A percentile compares a stretch with the other conserved stretches of the same genome.
These are phyloP conservation scores for Rhingia campestris DNA, from an alignment of 2,888 invertebrate genomes.

Conservation along the genomic window DNA sequence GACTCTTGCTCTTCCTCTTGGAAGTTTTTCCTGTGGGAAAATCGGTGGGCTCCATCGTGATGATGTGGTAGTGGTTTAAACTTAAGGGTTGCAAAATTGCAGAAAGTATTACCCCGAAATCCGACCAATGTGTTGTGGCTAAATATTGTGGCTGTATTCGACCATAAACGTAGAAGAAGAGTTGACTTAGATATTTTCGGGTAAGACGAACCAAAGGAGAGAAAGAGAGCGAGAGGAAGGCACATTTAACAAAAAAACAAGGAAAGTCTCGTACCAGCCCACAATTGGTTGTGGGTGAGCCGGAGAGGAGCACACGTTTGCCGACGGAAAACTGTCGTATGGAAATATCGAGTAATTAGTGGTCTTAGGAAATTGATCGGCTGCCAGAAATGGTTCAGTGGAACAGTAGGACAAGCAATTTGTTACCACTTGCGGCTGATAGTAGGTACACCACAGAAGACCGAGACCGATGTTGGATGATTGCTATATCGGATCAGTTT, in stretches of 20 bases:
- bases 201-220: not conserved
- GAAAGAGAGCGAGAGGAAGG: constrained; percentile 22
- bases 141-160: constrained; percentile 77
- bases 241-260: constrained; percentile 16
- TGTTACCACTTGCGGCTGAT: not conserved
- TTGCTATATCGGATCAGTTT: too few species aligned
- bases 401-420: not conserved
- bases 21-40: constrained; percentile 72
- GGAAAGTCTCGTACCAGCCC: constrained; percentile 69
- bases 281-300: constrained; percentile 52
- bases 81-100: constrained; percentile 74
- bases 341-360: constrained; percentile 22
- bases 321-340: constrained; percentile 57
- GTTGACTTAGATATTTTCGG: constrained; percentile 69
- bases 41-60: constrained; percentile 73
- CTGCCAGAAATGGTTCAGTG: constrained; percentile 9
- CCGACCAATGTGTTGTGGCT: constrained; percentile 78
- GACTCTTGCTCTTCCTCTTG: constrained; percentile 48
- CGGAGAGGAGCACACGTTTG: constrained; percentile 15
- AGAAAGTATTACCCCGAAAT: constrained; percentile 75
- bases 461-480: not conserved
- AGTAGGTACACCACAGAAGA: not conserved
- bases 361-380: constrained; percentile 6
- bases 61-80: constrained; percentile 74
- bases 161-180: constrained; percentile 73